phyloP scores from a whole-genome alignment of 2,888 invertebrate genomes.

The Orthosia gothica region DNA sequence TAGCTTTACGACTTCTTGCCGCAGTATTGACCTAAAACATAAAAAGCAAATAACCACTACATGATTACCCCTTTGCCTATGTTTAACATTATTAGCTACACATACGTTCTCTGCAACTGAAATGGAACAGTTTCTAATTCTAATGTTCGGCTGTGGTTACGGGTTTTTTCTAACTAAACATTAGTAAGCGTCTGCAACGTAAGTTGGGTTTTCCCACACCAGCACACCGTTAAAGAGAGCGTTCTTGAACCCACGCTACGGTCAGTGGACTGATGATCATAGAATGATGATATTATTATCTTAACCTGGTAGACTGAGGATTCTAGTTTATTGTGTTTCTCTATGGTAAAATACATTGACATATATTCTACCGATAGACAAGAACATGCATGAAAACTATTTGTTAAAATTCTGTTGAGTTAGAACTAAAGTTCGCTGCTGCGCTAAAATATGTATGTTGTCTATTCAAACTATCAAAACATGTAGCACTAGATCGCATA shows the following conservation, averaged over 20 bases:
- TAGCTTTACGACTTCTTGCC: neutral
- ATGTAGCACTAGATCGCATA: too few species aligned
- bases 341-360: too few species aligned
- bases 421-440: too few species aligned
- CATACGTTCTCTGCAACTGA: slow-evolving; percentile 9
- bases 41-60: neutral
- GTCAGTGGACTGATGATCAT: slow-evolving; percentile 47
- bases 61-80: neutral
- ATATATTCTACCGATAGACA: too few species aligned
- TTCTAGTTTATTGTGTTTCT: neutral
- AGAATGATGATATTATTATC: slow-evolving; percentile 24
- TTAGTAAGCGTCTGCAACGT: slow-evolving; percentile 16
- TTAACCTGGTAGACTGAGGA: neutral
- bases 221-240: slow-evolving; percentile 45
- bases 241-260: slow-evolving; percentile 40
- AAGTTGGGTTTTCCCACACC: slow-evolving; percentile 49
- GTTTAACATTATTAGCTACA: neutral
- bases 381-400: too few species aligned
- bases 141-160: slow-evolving; percentile 17
- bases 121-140: slow-evolving; percentile 14
- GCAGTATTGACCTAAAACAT: neutral
- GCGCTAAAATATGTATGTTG: too few species aligned
- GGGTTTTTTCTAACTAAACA: slow-evolving; percentile 28
- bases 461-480: too few species aligned
- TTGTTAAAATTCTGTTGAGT: too few species aligned